These are phyloP conservation scores for Marisa cornuarietis DNA, from an alignment of 1,140 invertebrate species.

Conservation along the genomic window DNA sequence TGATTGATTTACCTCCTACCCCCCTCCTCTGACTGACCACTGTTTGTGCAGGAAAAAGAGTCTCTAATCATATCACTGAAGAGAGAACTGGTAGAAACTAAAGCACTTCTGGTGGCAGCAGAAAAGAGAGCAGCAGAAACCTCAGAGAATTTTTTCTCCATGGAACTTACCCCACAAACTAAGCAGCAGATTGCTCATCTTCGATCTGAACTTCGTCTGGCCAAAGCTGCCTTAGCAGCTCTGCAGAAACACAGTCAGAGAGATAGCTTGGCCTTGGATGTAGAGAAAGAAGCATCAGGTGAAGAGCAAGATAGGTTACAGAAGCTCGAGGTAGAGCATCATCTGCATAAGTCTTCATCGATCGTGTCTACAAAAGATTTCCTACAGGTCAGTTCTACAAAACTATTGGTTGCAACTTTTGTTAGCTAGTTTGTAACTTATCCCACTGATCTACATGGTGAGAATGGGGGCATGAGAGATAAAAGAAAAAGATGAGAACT, in stretches of 20 bases:
- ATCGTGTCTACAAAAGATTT: conserved; percentile 48
- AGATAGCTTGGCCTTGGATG: conserved; percentile 14
- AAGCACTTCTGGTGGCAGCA: not conserved
- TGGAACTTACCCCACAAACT: conserved; percentile 36
- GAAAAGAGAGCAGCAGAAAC: not conserved
- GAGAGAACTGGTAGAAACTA: conserved; percentile 19
- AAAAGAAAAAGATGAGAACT: too few species aligned
- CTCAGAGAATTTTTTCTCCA: not conserved
- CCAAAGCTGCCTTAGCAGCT: conserved; percentile 41
- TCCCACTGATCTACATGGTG: too few species aligned
- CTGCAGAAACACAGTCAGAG: conserved; percentile 24
- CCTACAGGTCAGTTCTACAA: conserved; percentile 40
- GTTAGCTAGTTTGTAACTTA: too few species aligned
- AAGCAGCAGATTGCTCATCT: conserved; percentile 46
- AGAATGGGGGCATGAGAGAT: too few species aligned
- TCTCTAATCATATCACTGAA: conserved; percentile 10
- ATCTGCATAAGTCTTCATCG: conserved; percentile 37
- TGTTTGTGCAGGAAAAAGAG: conserved; percentile 25
- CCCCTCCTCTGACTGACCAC: too few species aligned
- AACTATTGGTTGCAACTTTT: too few species aligned
- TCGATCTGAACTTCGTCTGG: conserved; percentile 46
- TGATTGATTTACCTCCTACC: not conserved
- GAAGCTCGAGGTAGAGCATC: conserved; percentile 32
- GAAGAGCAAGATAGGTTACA: conserved; percentile 21
- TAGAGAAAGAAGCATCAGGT: conserved; percentile 18